These are phyloP conservation scores for Hemitrygon akajei DNA, from an alignment of 2,797 vertebrate genomes.

Conservation along the genomic window DNA sequence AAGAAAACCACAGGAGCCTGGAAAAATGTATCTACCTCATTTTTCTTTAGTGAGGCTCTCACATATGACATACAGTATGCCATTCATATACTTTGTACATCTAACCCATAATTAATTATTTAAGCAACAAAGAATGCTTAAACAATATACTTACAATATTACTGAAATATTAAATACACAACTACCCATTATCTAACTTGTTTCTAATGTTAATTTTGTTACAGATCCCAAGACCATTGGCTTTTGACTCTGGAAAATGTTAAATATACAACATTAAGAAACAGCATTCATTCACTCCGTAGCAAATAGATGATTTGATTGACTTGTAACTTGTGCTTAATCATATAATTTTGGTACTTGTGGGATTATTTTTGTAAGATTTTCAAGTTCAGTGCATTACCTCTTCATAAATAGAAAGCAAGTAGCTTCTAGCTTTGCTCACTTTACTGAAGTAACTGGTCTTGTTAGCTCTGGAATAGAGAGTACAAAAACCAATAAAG, in stretches of 20 bases:
- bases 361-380: neutral
- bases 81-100: no score
- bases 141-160: no score
- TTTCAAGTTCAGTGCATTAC: neutral
- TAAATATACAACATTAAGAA: neutral
- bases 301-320: neutral
- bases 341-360: neutral
- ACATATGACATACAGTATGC: no score
- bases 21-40: no score
- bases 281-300: neutral
- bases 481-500: neutral
- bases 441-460: neutral
- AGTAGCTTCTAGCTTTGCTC: neutral
- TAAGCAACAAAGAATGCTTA: no score
- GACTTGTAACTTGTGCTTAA: neutral
- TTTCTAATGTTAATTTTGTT: conserved; percentile 20
- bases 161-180: no score
- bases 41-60: no score
- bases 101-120: no score
- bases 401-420: neutral
- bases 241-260: neutral
- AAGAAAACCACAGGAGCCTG: no score
- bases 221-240: neutral
- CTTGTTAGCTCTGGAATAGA: neutral
- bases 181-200: neutral